A percentile compares a stretch with the other conserved stretches of the same genome.
Conservation (phyloP, 2,797 vertebrate species). For the Gobionotothen gibberifrons region DNA sequence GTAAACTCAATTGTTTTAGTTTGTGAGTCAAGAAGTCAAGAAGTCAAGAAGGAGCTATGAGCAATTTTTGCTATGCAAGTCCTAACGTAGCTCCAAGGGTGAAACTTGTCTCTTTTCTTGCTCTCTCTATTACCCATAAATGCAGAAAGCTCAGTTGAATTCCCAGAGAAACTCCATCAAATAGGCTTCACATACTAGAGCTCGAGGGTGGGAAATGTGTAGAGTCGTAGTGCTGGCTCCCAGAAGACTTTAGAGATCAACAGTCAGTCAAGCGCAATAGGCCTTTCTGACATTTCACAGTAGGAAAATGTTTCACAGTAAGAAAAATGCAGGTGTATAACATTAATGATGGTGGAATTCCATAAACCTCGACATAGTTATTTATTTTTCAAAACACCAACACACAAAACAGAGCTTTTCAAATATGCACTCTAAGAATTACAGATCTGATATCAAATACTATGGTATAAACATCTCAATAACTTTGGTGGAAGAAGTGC, state of each 20-base stretch:
- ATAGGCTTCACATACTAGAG: neutral
- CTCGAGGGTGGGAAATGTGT: neutral
- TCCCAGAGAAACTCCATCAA: slow-evolving; percentile 14
- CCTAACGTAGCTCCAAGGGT: neutral
- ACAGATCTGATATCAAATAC: neutral
- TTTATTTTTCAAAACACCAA: neutral
- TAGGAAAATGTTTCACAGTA: neutral
- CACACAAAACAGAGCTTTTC: neutral
- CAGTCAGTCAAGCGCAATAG: slow-evolving; percentile 1
- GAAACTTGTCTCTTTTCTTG: neutral
- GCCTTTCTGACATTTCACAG: neutral
- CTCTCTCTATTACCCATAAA: neutral
- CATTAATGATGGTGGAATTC: neutral
- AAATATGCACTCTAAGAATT: neutral
- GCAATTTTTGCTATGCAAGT: neutral
- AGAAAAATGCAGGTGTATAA: neutral
- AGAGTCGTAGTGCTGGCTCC: neutral
- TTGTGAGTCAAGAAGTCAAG: slow-evolving; percentile 8
- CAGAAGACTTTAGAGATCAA: slow-evolving; percentile 7
- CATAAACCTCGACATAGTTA: neutral
- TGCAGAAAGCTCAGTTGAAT: neutral
- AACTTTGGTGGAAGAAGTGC: neutral
- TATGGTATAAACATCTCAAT: neutral
- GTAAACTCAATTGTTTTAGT: neutral
- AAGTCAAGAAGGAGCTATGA: no score